Conservation (phyloP, 2,797 vertebrate genomes). For the Ctenopoma kingsleyae region DNA sequence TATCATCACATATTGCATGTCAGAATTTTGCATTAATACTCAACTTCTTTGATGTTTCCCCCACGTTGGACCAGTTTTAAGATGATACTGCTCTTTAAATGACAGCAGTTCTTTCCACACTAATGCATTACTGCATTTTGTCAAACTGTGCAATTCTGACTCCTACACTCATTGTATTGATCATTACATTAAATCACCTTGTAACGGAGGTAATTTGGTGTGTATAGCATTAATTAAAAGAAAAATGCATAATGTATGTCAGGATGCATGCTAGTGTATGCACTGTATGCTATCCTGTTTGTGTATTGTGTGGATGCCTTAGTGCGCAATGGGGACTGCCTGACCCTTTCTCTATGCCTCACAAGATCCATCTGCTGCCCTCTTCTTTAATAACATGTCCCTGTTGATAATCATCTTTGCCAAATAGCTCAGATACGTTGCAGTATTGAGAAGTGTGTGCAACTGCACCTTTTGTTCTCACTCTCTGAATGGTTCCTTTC, state of each 20-base stretch:
- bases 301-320: neutral
- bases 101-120: slow-evolving; percentile 24
- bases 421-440: no score
- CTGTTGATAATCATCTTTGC: no score
- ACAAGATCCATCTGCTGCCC: no score
- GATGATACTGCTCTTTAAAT: slow-evolving; percentile 27
- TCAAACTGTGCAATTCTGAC: neutral
- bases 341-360: no score
- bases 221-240: slow-evolving; percentile 18
- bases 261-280: neutral
- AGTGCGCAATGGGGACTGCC: no score
- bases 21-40: slow-evolving; percentile 35
- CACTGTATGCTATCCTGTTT: neutral
- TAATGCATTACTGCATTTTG: neutral
- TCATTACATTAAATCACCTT: slow-evolving; percentile 20
- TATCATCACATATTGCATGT: slow-evolving; percentile 31
- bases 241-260: neutral
- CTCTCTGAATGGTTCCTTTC: no score
- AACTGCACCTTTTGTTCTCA: no score
- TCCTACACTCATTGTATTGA: slow-evolving; percentile 20
- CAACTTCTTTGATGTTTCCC: slow-evolving; percentile 39
- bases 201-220: slow-evolving; percentile 12
- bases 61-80: slow-evolving; percentile 37
- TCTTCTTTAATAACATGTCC: no score
- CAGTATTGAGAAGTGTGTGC: no score